Conservation (phyloP, 2,113 vertebrate genomes). For the Meleagris gallopavo region DNA sequence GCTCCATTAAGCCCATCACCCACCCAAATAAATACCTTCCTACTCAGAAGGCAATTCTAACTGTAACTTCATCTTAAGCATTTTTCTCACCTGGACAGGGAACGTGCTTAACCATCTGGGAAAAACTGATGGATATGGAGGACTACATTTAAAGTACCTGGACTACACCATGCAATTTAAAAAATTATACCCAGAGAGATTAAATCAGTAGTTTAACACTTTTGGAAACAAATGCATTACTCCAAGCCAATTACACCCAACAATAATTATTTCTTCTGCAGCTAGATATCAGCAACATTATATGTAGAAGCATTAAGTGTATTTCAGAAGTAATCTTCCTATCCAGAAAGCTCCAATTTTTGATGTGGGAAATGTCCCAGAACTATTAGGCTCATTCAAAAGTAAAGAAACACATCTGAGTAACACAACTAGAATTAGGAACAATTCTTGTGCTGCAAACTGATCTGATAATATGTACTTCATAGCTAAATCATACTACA, state of each 20-base stretch:
- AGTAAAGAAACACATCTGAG: slow-evolving; percentile 10
- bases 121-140: background rate
- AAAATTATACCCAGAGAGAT: background rate
- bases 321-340: background rate
- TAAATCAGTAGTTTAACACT: background rate
- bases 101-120: accelerated
- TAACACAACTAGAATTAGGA: background rate
- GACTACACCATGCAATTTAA: background rate
- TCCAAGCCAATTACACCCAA: background rate
- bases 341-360: background rate
- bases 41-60: background rate
- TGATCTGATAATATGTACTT: background rate
- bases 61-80: background rate
- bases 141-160: background rate
- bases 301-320: background rate
- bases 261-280: background rate
- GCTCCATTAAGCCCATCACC: background rate
- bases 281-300: background rate
- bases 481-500: background rate
- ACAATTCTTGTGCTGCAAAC: background rate
- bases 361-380: slow-evolving; percentile 4
- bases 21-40: accelerated
- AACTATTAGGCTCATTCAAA: background rate
- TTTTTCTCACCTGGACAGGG: background rate
- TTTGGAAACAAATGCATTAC: background rate